These are phyloP conservation scores for Scaptomyza cyrtandrae DNA, from an alignment of 2,888 invertebrate genomes.

Conservation along the genomic window DNA sequence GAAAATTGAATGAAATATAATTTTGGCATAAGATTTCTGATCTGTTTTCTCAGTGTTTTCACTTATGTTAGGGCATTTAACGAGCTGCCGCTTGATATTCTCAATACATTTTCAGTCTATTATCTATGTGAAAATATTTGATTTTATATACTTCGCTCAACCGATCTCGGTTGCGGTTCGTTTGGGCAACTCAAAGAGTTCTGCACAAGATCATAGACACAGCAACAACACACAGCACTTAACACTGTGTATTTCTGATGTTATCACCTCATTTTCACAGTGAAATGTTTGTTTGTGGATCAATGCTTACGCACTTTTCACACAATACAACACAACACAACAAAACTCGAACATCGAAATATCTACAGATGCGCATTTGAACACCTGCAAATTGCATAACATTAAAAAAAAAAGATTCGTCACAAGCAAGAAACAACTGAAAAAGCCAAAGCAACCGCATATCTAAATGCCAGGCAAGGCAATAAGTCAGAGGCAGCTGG, in stretches of 20 bases:
- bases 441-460: slow-evolving; percentile 49
- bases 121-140: slow-evolving; percentile 73
- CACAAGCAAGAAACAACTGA: slow-evolving; percentile 19
- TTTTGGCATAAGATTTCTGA: too few species aligned
- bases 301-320: slow-evolving; percentile 71
- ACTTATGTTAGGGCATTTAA: slow-evolving; percentile 49
- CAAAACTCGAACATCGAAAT: slow-evolving; percentile 22
- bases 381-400: slow-evolving; percentile 79
- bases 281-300: slow-evolving; percentile 70
- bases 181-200: slow-evolving; percentile 25
- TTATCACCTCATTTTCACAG: slow-evolving; percentile 64
- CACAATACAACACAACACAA: slow-evolving; percentile 56
- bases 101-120: slow-evolving; percentile 35
- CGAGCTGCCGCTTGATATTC: slow-evolving; percentile 61
- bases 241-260: slow-evolving; percentile 33
- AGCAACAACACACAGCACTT: background rate
- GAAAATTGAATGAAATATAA: background rate
- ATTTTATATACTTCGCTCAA: slow-evolving; percentile 73
- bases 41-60: background rate
- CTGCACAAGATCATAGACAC: slow-evolving; percentile 61
- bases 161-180: slow-evolving; percentile 9
- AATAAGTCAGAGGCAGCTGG: slow-evolving; percentile 63
- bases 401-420: slow-evolving; percentile 63
- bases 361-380: slow-evolving; percentile 66
- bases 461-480: slow-evolving; percentile 57